These are phyloP conservation scores for Apeltes quadracus DNA, from an alignment of 2,113 vertebrate species.

Conservation along the genomic window DNA sequence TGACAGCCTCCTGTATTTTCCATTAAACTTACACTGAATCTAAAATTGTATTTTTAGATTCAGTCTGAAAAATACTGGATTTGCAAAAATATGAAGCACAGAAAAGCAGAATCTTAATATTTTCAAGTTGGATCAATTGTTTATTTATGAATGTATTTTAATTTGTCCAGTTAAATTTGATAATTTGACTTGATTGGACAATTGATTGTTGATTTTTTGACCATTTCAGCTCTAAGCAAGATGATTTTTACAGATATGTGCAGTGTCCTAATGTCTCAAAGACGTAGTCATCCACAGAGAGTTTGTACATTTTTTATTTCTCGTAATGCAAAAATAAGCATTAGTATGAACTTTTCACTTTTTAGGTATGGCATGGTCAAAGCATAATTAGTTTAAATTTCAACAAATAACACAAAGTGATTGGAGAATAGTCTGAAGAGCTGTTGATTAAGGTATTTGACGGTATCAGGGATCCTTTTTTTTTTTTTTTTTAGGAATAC, in stretches of 20 bases:
- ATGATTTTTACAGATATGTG: neutral
- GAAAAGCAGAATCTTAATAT: neutral
- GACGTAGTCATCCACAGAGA: conserved; percentile 14
- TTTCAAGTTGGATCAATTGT: neutral
- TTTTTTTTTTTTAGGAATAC: conserved; percentile 8
- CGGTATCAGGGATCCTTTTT: conserved; percentile 16
- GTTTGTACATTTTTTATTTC: conserved; percentile 41
- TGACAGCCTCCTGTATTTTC: neutral
- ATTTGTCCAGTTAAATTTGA: too few relatives aligned
- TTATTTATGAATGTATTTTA: too few relatives aligned
- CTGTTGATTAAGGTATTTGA: conserved; percentile 15
- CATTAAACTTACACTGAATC: neutral
- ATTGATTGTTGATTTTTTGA: neutral
- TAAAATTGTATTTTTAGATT: neutral
- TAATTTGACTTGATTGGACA: neutral
- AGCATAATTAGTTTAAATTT: conserved; percentile 53
- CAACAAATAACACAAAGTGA: conserved; percentile 51
- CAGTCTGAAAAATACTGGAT: neutral
- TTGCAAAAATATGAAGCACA: neutral
- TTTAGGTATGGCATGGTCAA: conserved; percentile 48
- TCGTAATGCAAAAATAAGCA: conserved; percentile 45
- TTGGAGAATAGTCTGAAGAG: conserved; percentile 11
- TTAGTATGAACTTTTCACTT: conserved; percentile 27
- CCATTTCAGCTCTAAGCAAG: neutral
- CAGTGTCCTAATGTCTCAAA: neutral